phyloP scores from a whole-genome alignment of 2,797 vertebrate genomes.

The Myotis daubentonii region DNA sequence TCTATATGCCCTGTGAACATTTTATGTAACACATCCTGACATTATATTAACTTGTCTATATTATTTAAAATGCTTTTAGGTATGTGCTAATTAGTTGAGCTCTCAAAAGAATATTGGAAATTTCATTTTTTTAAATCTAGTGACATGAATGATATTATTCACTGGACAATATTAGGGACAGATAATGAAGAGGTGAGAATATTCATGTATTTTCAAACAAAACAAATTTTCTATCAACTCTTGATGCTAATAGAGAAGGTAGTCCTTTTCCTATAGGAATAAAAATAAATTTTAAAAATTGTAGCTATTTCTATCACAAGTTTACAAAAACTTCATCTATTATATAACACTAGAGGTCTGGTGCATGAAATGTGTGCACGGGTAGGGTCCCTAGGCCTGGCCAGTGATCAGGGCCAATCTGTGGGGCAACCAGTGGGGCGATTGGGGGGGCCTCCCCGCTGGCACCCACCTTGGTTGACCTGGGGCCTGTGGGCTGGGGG shows the following conservation, averaged over 20 bases:
- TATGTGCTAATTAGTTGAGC: neutral
- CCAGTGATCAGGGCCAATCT: no score
- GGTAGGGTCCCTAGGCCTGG: no score
- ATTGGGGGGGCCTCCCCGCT: no score
- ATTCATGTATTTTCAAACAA: neutral
- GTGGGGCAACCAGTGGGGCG: no score
- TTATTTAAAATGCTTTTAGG: neutral
- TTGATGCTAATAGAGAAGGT: neutral
- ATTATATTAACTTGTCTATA: neutral
- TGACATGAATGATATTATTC: neutral
- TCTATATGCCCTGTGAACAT: neutral
- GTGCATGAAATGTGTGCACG: no score
- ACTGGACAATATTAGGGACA: neutral
- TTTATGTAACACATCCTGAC: neutral
- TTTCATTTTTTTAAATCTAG: neutral
- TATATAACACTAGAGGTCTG: neutral
- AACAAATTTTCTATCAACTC: neutral
- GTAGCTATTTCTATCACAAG: neutral
- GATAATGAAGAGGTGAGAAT: neutral
- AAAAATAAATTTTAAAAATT: slow-evolving; percentile 23
- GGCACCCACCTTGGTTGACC: no score
- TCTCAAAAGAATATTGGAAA: neutral
- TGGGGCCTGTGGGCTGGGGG: no score
- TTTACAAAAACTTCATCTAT: neutral
- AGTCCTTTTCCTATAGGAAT: neutral